Evolutionary conservation across 2,113 vertebrate genomes (phyloP), one percentile per base, ranked within the genome.

Genomic region (Vulpes lagopus): DNA sequence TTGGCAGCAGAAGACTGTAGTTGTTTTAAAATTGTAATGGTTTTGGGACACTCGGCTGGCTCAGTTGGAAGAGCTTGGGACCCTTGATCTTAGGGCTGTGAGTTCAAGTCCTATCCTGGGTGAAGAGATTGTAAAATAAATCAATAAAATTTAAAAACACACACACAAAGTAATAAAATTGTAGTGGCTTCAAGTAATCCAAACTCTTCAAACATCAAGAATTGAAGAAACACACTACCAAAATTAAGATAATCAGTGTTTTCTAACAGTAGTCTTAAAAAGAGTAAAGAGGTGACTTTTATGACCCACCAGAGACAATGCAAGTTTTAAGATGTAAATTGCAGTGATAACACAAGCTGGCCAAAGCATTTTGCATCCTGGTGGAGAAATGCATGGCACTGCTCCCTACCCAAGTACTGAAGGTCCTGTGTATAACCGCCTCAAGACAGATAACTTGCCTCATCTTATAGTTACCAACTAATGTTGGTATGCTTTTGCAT

Each of bases 361-460:
- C 67, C 2, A 12, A 19, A 27, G 67, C 23, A 27, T 71, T 38
- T 38, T 12, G 15, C 23, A 11, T 38, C 27, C 22, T 71, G 4
- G 67, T 59, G 55, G 65, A 71, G 85, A 67, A n/a, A 23, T 1
- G 15, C 4, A 12, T 19, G 9, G 23, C 3, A 2, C 23, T 35
- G 16, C 27, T 30, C 2, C 25, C 3, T 27, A 27, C 30, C 12
- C 3, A 14, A 19, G 59, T 3, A 23, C 8, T 19, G 14, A 2
- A 17, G 2, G 2, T 11, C 32, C 8, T 0, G 4, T 16, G 25
- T 30, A 2, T 43, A 23, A 23, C 25, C 4, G 4, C 78, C n/a
- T 57, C 64, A 69, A 49, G 17, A 53, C 10, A 27, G 5, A 76
- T 9, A 73, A 55, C 23, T 49, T 71, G 51, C 25, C 35, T 49